These are phyloP conservation scores for Barnardius zonarius DNA, from an alignment of 2,113 vertebrate genomes.

Conservation along the genomic window DNA sequence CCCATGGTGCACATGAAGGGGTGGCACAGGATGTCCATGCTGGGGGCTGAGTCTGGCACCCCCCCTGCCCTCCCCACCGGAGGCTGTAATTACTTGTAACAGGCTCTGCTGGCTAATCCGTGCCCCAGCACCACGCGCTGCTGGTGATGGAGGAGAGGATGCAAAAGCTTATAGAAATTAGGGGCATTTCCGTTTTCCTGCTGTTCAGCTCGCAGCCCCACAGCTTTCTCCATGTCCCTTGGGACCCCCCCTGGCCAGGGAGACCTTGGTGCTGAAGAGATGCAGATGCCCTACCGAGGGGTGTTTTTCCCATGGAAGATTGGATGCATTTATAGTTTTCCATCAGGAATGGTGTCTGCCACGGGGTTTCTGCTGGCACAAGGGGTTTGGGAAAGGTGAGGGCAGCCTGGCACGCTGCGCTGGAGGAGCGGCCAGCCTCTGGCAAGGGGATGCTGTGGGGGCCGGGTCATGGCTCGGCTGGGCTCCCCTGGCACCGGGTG, in stretches of 20 bases:
- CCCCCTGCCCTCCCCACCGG: rapidly evolving
- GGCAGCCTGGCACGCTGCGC: background rate
- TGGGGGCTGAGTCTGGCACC: background rate
- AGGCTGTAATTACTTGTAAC: background rate
- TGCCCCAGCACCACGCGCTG: rapidly evolving
- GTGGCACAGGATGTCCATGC: rapidly evolving
- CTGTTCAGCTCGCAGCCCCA: rapidly evolving
- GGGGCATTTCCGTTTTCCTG: background rate
- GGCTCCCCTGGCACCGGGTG: rapidly evolving
- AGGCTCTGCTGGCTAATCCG: background rate
- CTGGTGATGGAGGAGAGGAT: background rate
- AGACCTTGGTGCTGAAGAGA: background rate
- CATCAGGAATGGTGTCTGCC: background rate
- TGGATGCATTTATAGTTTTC: background rate
- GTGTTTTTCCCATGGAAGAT: rapidly evolving
- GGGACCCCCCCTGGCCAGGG: background rate
- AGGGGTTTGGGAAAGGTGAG: background rate
- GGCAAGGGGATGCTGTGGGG: background rate
- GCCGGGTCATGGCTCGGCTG: rapidly evolving
- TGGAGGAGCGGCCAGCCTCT: background rate
- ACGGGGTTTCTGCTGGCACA: background rate
- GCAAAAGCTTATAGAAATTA: constrained; percentile 15
- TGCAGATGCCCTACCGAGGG: background rate
- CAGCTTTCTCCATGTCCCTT: background rate
- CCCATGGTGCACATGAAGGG: background rate